Evolutionary conservation across 2,888 invertebrate genomes (phyloP), one percentile per base, ranked within the genome.

Genomic region (Oxytorus armatus): DNA sequence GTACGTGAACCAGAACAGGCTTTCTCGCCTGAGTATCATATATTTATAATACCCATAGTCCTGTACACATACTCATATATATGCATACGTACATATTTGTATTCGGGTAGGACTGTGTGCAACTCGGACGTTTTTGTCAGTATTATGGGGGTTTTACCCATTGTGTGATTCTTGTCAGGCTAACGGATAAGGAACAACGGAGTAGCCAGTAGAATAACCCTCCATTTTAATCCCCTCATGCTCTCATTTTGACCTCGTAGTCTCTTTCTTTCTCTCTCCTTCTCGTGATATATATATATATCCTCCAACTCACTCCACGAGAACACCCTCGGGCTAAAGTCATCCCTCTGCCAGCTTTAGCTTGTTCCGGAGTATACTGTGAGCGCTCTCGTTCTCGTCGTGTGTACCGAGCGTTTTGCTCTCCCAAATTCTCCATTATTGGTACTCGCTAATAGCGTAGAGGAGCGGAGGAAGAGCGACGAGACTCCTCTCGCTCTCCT

Each of bases 401-500:
- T 75, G 57, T 79, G 74, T 79, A 79, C 79, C 36, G 57, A 79
- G 69, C 74, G 69, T 79, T 75, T 79, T 69, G 69, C 74, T 51
- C 65, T 72, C 61, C 57, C 65, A 59, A 79, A 75, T 78, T 65
- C 74, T 65, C 74, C 57, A 70, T 70, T 79, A 79, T 79, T 79
- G 79, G 79, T 79, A 79, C 77, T 73, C 78, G 79, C 85, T 83
- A 69, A 70, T 84, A 81, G 68, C 81, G 72, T 75, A 77, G 51
- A 69, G 61, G 63, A 51, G 25, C 44, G 18, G 42, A 85, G 84
- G 51, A 83, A 86, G 77, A 73, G 59, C 51, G 18, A 16, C 14
- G 51, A 53, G 55, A 69, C 25, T 51, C 33, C 53, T 44, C 51
- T 33, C 36, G 42, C 59, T 49, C 59, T 36, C 39, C n/a, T n/a